phyloP scores from a whole-genome alignment of 2,113 vertebrate genomes.

The Sminthopsis crassicaudata region DNA sequence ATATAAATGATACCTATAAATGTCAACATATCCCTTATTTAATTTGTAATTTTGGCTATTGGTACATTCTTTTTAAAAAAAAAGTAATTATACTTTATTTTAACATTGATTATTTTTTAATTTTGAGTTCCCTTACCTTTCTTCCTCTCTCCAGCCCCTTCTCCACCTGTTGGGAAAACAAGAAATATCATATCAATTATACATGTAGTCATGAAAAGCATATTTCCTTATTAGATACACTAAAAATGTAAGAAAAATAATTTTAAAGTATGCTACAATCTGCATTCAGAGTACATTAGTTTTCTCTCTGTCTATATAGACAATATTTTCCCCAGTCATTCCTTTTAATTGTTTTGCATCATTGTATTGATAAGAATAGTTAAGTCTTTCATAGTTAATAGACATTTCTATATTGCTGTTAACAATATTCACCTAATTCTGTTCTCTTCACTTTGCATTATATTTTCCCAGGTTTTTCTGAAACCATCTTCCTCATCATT shows the following conservation, averaged over 20 bases:
- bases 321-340: not conserved
- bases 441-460: not conserved
- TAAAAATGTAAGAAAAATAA: not conserved
- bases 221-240: not conserved
- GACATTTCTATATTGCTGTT: not conserved
- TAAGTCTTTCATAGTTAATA: not conserved
- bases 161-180: not conserved
- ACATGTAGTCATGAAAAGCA: not conserved
- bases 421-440: not conserved
- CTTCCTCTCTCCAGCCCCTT: not conserved
- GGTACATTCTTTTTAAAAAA: not conserved
- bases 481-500: not conserved
- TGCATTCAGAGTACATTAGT: not conserved
- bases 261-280: not conserved
- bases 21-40: not conserved
- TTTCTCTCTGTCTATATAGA: not conserved
- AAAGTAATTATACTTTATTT: not conserved
- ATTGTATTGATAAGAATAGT: not conserved
- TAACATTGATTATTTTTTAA: not conserved
- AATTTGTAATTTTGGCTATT: not conserved
- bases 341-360: not conserved
- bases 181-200: not conserved
- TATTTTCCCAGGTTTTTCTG: not conserved
- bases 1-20: not conserved
- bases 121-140: not conserved